Base-by-base conservation (phyloP, 2,888 invertebrate genomes). In the Brenthis daphne region DNA sequence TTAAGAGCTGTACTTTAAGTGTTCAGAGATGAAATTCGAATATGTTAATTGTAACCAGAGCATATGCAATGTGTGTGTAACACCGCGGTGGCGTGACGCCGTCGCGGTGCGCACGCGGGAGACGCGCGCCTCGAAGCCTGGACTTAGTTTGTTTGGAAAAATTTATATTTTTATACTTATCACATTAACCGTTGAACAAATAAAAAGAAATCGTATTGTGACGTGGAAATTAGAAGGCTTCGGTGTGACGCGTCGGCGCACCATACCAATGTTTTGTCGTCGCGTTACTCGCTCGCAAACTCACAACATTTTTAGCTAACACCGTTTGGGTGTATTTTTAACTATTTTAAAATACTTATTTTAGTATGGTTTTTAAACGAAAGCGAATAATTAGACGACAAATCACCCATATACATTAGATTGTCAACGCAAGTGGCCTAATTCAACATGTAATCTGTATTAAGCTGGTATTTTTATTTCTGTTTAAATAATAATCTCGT, bases 1-100 rank as follows among this genome's bases (percentile, higher is more conserved):
- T 89, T 91, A 91, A 92, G 90, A 90, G 89, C 89, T 90, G 92
- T 92, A 92, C 92, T 92, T 92, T 92, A 92, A 92, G 92, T 92
- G 92, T 92, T 92, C 90, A 90, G 90, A 90, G 90, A 89, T 87
- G 85, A 85, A 82, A 85, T 86, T 80, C 85, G 84, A 84, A 88
- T 85, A 82, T 85, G 86, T 90, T 85, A 80, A 85, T 83, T 87
- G 90, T 88, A 87, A 88, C 82, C 82, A 80, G 82, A 85, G 80
- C 84, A 82, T 82, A 84, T 80, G 82, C 81, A 80, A 78, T 80
- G 75, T 82, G 83, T 86, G 85, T 86, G 85, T 85, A 73, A 73
- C 67, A 66, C 68, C 73, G 69, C 78, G 82, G 81, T 82, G 80
- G 80, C 81, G 76, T 69, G 65, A 69, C 74, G 57, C 82, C 84